A percentile compares a stretch with the other conserved stretches of the same genome.
These are phyloP conservation scores for Nesidiocoris tenuis DNA, from an alignment of 2,888 invertebrate genomes.

Conservation along the genomic window DNA sequence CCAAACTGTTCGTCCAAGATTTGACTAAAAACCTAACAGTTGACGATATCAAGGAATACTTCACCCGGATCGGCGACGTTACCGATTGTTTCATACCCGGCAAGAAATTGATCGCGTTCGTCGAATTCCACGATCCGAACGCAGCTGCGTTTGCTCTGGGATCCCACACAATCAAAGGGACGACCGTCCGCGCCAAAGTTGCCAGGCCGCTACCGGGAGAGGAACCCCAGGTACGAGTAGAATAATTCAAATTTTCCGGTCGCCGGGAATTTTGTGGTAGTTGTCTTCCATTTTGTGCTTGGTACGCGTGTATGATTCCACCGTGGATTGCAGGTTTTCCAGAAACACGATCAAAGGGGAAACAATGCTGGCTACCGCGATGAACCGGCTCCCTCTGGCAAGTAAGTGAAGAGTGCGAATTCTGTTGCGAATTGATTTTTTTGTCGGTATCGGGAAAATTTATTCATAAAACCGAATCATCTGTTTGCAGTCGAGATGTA, in stretches of 20 bases:
- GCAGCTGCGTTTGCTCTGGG: constrained; percentile 80
- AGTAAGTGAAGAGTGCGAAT: too few relatives aligned
- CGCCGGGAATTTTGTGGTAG: too few relatives aligned
- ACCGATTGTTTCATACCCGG: constrained; percentile 95
- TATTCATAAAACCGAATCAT: too few relatives aligned
- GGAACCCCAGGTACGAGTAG: neutral
- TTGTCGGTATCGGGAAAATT: too few relatives aligned
- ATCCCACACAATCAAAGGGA: constrained; percentile 85
- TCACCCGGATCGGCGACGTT: constrained; percentile 87
- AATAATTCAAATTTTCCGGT: too few relatives aligned
- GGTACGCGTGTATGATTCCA: too few relatives aligned
- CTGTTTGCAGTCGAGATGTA: neutral
- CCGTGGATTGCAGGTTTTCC: too few relatives aligned
- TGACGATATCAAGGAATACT: constrained; percentile 85
- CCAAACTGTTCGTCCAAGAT: constrained; percentile 92
- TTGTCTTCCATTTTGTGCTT: too few relatives aligned
- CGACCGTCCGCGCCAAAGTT: constrained; percentile 82
- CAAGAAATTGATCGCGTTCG: constrained; percentile 88
- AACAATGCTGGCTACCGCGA: too few relatives aligned
- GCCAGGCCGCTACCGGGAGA: constrained; percentile 72
- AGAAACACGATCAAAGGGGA: too few relatives aligned
- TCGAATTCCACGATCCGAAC: constrained; percentile 88
- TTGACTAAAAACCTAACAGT: constrained; percentile 89
- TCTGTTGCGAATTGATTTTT: too few relatives aligned
- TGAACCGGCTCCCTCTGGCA: too few relatives aligned